Evolutionary conservation across 2,888 invertebrate species (phyloP), one percentile per base, ranked within the genome.

Genomic region (Cataglyphis livida): DNA sequence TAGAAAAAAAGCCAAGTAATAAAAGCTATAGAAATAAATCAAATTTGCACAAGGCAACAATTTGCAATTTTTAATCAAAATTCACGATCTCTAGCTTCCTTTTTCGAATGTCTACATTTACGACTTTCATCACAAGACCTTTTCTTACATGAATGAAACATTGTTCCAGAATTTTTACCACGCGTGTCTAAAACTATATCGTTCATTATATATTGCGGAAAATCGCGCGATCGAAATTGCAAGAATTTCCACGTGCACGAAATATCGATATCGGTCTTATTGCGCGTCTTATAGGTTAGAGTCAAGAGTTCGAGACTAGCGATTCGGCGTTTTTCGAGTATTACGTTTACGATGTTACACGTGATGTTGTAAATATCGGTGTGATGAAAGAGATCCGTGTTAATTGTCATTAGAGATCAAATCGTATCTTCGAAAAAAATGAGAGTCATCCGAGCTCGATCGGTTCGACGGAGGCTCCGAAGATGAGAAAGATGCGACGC

Each of bases 241-340:
- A 21, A 25, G 25, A 44, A 12, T 48, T 18, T 18, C 75, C 68
- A 64, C 64, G 76, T 76, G 76, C 21, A 21, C 15, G 54, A 10
- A 10, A 44, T 25, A 48, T 6, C 32, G 41, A 6, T 35, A 21
- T 35, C 28, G 28, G 71, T 59, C 21, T 57, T 32, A 71, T 70
- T 44, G 71, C 21, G 32, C 21, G n/a, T 4, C 15, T 59, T 70
- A 70, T 70, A 78, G 78, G 78, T 78, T 71, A 78, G 44, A 12
- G 12, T 21, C 3, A 3, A 59, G 21, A 44, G 3, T 6, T 32
- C 54, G 15, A 35, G 15, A 10, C 15, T 25, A 1, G 7, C 12
- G 21, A 62, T 9, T 15, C 4, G 3, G 48, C 10, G 44, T 12
- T 35, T 32, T n/a, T 3, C 25, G 7, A 12, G 44, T 10, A 21